These are phyloP conservation scores for Hyposoter dolosus DNA, from an alignment of 2,888 invertebrate species.

Conservation along the genomic window DNA sequence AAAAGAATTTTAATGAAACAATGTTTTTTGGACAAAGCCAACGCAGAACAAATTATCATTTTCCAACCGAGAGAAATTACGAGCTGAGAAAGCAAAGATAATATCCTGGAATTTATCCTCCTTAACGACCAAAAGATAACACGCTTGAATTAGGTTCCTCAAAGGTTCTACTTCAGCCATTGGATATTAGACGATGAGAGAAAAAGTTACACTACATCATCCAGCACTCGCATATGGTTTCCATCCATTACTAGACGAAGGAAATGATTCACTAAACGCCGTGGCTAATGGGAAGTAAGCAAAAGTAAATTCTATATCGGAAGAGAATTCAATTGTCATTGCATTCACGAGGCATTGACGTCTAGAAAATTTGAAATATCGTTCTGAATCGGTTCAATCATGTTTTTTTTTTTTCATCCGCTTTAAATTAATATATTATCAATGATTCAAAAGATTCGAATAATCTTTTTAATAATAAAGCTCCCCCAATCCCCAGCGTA, in stretches of 20 bases:
- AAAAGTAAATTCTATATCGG: not conserved
- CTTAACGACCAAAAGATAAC: slow-evolving; percentile 1
- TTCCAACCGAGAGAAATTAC: not conserved
- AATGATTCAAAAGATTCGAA: not conserved
- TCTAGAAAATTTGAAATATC: not conserved
- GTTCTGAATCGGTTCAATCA: not conserved
- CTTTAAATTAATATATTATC: not conserved
- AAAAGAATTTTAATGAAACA: not conserved
- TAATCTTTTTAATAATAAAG: slow-evolving; percentile 10
- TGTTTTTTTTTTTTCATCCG: not conserved
- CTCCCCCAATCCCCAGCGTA: not conserved
- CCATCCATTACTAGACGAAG: not conserved
- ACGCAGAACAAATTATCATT: not conserved
- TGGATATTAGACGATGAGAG: not conserved
- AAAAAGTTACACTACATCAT: not conserved
- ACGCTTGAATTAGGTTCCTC: not conserved
- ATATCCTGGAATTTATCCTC: not conserved
- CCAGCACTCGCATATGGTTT: not conserved
- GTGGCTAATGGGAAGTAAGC: not conserved
- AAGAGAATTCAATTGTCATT: not conserved
- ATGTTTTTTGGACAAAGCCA: not conserved
- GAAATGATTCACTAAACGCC: not conserved
- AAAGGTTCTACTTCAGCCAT: not conserved
- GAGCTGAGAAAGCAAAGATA: not conserved
- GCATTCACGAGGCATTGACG: not conserved